These are phyloP conservation scores for Ochlodes sylvanus DNA, from an alignment of 2,888 invertebrate genomes.

Conservation along the genomic window DNA sequence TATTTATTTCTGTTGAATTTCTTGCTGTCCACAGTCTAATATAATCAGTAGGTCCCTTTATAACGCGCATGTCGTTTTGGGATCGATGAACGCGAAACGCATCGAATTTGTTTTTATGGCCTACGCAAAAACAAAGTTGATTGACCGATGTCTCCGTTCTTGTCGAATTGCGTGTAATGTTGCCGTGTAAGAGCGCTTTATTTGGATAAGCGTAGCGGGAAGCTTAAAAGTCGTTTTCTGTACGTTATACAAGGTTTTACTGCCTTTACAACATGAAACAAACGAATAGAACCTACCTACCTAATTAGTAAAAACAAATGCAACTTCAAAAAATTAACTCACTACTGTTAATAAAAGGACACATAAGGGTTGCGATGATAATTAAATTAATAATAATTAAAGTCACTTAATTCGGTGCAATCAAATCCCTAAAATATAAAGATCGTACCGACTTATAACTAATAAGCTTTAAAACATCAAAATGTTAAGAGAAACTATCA, in stretches of 20 bases:
- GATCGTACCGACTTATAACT: too few relatives aligned
- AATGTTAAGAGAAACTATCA: too few relatives aligned
- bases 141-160: slow-evolving; percentile 69
- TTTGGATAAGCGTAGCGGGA: slow-evolving; percentile 13
- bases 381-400: too few relatives aligned
- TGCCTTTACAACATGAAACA: background rate
- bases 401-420: too few relatives aligned
- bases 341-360: too few relatives aligned
- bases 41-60: background rate
- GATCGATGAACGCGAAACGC: slow-evolving; percentile 79
- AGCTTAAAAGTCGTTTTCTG: slow-evolving; percentile 5
- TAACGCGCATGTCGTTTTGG: slow-evolving; percentile 68
- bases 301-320: too few relatives aligned
- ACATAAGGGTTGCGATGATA: too few relatives aligned
- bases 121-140: slow-evolving; percentile 82
- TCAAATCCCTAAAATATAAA: too few relatives aligned
- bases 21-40: too few relatives aligned
- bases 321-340: too few relatives aligned
- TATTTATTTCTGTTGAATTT: too few relatives aligned
- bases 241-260: background rate
- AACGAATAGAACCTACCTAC: background rate
- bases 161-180: slow-evolving; percentile 71
- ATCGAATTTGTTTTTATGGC: slow-evolving; percentile 78
- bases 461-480: too few relatives aligned
- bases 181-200: slow-evolving; percentile 40